Evolutionary conservation across 1,140 invertebrate species (phyloP).

Genomic region (Grapholita molesta): DNA sequence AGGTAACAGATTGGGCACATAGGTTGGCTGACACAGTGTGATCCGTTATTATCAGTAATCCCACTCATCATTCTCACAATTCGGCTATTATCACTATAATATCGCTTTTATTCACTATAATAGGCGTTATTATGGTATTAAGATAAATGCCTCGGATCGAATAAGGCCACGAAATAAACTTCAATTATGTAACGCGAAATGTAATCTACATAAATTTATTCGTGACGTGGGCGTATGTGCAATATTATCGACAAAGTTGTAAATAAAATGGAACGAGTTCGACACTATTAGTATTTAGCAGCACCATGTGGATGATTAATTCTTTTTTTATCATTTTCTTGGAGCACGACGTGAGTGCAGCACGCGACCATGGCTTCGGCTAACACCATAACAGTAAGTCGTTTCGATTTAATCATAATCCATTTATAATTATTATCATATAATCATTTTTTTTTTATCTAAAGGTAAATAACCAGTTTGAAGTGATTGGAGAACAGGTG

Average conservation of each 20-base stretch:
- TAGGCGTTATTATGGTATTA: too few species aligned
- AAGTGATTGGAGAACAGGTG: not conserved
- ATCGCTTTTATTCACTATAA: too few species aligned
- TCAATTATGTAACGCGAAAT: too few species aligned
- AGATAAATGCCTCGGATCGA: too few species aligned
- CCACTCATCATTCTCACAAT: too few species aligned
- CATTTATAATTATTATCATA: not conserved
- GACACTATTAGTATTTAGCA: not conserved
- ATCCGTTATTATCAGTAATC: too few species aligned
- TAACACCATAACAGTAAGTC: conserved; percentile 20
- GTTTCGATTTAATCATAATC: not conserved
- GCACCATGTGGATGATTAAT: not conserved
- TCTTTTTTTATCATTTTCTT: conserved; percentile 6
- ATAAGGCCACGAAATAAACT: too few species aligned
- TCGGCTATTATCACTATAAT: too few species aligned
- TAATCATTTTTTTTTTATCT: not conserved
- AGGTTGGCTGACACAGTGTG: too few species aligned
- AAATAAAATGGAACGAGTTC: not conserved
- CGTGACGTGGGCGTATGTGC: not conserved
- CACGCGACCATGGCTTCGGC: conserved; percentile 15
- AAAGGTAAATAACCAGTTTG: not conserved
- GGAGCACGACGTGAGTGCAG: conserved; percentile 1
- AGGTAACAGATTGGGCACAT: too few species aligned
- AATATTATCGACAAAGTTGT: not conserved
- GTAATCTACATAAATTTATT: too few species aligned